Conservation (phyloP, 2,113 vertebrate genomes). For the Fukomys damarensis region DNA sequence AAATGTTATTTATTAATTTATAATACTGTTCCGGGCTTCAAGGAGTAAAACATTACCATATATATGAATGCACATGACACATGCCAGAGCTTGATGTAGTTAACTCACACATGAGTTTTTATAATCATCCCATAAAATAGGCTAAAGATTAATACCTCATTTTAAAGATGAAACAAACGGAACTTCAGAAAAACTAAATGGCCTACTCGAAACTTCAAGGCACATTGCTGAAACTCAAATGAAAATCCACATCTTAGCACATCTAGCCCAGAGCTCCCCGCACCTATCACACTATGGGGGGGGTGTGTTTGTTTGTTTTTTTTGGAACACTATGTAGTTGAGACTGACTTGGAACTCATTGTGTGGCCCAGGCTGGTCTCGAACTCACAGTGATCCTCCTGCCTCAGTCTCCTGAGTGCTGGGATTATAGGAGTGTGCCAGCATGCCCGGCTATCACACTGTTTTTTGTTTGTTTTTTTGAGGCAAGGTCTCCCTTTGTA, state of each 20-base stretch:
- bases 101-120: not conserved
- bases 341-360: too few species aligned
- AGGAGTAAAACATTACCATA: not conserved
- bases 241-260: not conserved
- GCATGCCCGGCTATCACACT: too few species aligned
- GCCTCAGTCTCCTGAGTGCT: too few species aligned
- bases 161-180: slow-evolving; percentile 48
- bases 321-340: too few species aligned
- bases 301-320: too few species aligned
- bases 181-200: not conserved
- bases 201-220: not conserved
- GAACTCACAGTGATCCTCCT: too few species aligned
- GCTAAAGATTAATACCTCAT: not conserved
- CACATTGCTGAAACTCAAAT: not conserved
- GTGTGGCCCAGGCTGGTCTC: too few species aligned
- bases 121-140: not conserved
- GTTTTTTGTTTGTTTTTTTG: too few species aligned
- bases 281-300: fast-evolving
- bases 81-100: not conserved
- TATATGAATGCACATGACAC: not conserved
- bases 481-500: too few species aligned
- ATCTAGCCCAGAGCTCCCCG: not conserved
- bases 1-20: slow-evolving; percentile 1
- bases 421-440: too few species aligned
- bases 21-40: not conserved